Evolutionary conservation across 2,797 vertebrate species (phyloP), one percentile per base, ranked within the genome.

Genomic region (Brachymystax lenok): DNA sequence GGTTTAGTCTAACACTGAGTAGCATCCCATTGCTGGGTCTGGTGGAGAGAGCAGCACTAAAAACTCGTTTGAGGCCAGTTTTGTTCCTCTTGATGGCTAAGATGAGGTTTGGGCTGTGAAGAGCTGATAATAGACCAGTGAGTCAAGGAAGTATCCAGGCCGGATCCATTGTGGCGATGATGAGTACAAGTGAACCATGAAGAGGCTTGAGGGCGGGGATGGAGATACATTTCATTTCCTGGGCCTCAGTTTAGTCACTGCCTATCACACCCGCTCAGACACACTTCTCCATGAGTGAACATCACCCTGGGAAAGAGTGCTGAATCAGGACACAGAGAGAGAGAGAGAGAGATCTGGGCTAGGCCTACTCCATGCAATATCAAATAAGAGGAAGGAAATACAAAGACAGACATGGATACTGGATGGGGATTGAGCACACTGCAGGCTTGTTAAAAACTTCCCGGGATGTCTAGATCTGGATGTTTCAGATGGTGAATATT

Each of bases 151-250:
- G 40, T 46, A 12, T 13, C 40, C 40, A 46, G 40, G 40, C 40
- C 40, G 2, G 40, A 50, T 66, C 78, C 74, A 75, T 69, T 81
- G 77, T 81, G 67, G 28, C 54, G 2, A 24, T 27, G 21, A 46
- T 28, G 21, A 14, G 21, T 3, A 13, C 21, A 71, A 75, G 5
- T 46, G 17, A 77, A 79, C 75, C 79, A 74, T 1, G 64, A 76
- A 74, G 14, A 80, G 73, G 64, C 72, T 79, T 50, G 40, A 27
- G 19, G 76, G 76, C 35, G n/a, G 54, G 74, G 21, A 79, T 78
- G 80, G 73, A 69, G 73, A 82, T 74, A 74, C 13, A 64, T 82
- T 86, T 79, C 3, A 79, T 84, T 82, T 84, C 77, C 80, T 78
- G 54, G 75, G 68, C 50, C 82, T 67, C 21, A 69, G 19, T 64